phyloP scores from a whole-genome alignment of 2,888 invertebrate species.

The Sminthurinus aureus region DNA sequence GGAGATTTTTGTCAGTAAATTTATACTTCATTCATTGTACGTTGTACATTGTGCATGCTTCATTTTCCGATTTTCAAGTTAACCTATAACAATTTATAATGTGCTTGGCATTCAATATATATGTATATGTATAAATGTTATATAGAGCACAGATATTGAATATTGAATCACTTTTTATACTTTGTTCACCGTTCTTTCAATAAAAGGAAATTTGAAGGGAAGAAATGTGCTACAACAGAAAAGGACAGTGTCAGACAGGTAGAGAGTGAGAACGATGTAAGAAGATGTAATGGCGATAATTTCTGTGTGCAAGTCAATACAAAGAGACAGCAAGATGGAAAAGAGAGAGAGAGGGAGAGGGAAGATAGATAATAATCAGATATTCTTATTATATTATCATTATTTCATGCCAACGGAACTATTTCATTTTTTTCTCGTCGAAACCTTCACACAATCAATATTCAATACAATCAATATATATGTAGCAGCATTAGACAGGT shows the following conservation, averaged over 20 bases:
- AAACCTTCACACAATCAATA: conserved; percentile 25
- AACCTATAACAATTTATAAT: neutral
- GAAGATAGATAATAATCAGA: neutral
- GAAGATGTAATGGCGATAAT: neutral
- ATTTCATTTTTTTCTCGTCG: neutral
- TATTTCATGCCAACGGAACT: neutral
- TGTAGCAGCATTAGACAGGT: neutral
- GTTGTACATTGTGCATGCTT: neutral
- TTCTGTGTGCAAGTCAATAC: neutral
- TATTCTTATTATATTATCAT: neutral
- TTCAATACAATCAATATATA: neutral
- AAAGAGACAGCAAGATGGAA: neutral
- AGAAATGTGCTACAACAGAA: no score
- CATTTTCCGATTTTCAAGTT: neutral
- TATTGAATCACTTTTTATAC: no score
- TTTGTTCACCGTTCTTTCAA: no score
- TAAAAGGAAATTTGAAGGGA: no score
- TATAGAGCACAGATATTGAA: no score
- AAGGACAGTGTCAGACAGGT: no score
- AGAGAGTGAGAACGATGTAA: neutral
- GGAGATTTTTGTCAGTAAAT: neutral
- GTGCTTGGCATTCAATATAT: no score
- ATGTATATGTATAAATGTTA: no score
- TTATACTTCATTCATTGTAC: neutral
- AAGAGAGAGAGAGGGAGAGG: no score